Conservation (phyloP, 64 coral and sea anemone genomes). For the Catalaphyllia jardinei region DNA sequence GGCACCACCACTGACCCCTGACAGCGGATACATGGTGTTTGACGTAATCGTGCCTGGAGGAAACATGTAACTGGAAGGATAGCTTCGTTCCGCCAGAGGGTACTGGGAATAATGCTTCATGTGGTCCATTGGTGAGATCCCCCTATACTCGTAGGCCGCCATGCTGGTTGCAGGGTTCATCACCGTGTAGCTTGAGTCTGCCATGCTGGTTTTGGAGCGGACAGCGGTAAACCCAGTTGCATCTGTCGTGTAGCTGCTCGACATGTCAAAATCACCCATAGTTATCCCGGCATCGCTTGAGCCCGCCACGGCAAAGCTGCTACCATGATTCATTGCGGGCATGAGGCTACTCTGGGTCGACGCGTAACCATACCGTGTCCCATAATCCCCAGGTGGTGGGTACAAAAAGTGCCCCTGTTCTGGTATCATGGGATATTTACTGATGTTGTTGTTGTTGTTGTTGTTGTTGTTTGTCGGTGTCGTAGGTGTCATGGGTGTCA, state of each 20-base stretch:
- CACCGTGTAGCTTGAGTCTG: conserved; percentile 53
- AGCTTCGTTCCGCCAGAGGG: conserved; percentile 75
- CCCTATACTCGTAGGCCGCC: conserved; percentile 75
- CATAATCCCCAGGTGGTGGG: conserved; percentile 76
- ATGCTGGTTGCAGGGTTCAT: conserved; percentile 40
- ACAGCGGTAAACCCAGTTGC: conserved; percentile 9
- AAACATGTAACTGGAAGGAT: conserved; percentile 88
- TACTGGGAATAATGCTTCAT: conserved; percentile 95
- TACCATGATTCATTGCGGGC: conserved; percentile 21
- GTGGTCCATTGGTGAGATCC: conserved; percentile 83
- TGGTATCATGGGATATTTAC: conserved; percentile 32
- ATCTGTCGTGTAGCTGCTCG: conserved; percentile 52
- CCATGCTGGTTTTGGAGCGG: conserved; percentile 68
- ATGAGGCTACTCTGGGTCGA: conserved; percentile 38
- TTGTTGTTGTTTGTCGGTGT: conserved; percentile 75
- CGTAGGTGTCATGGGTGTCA: conserved; percentile 51
- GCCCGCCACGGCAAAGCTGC: conserved; percentile 23
- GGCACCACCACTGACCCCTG: conserved; percentile 59
- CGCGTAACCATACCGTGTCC: conserved; percentile 63
- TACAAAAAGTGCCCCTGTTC: conserved; percentile 90
- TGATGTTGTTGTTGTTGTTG: conserved; percentile 31
- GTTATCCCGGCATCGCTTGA: conserved; percentile 10
- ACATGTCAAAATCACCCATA: conserved; percentile 69
- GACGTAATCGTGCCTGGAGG: conserved; percentile 68
- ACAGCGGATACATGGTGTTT: conserved; percentile 78